Conservation (phyloP, 2,113 vertebrate species). For the Pristiophorus japonicus region DNA sequence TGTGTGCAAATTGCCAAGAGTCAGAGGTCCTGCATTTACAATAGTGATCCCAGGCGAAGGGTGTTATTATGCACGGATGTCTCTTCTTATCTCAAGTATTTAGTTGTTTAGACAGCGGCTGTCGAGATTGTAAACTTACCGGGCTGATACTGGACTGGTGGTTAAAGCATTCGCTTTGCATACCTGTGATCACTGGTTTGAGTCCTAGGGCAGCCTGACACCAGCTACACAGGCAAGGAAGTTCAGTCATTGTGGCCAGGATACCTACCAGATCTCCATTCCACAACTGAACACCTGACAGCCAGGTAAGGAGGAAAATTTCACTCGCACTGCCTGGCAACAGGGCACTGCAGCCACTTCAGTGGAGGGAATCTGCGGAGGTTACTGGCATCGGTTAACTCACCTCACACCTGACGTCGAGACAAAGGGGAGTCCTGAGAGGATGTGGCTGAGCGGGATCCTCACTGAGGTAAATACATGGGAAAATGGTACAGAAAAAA, state of each 20-base stretch:
- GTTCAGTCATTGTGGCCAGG: not conserved
- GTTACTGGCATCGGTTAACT: not conserved
- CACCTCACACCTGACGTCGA: not conserved
- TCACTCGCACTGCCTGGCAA: not conserved
- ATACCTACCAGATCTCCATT: not conserved
- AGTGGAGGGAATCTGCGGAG: not conserved
- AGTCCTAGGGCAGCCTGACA: slow-evolving; percentile 24
- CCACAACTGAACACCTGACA: not conserved
- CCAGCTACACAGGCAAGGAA: not conserved
- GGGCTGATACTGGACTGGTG: not conserved
- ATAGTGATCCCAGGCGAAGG: not conserved
- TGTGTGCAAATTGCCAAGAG: not conserved
- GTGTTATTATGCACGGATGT: not conserved
- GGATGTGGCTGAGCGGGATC: not conserved
- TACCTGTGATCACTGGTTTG: slow-evolving; percentile 25
- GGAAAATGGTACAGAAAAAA: not conserved
- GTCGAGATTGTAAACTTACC: not conserved
- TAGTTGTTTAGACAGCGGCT: not conserved
- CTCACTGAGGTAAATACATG: not conserved
- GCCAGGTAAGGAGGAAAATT: not conserved
- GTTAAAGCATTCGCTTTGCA: not conserved
- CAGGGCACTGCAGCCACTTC: not conserved
- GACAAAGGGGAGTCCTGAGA: not conserved
- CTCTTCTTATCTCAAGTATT: not conserved
- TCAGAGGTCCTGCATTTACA: no score